Evolutionary conservation across 2,888 invertebrate genomes (phyloP), one percentile per base, ranked within the genome.

Genomic region (Drosophila histrio): DNA sequence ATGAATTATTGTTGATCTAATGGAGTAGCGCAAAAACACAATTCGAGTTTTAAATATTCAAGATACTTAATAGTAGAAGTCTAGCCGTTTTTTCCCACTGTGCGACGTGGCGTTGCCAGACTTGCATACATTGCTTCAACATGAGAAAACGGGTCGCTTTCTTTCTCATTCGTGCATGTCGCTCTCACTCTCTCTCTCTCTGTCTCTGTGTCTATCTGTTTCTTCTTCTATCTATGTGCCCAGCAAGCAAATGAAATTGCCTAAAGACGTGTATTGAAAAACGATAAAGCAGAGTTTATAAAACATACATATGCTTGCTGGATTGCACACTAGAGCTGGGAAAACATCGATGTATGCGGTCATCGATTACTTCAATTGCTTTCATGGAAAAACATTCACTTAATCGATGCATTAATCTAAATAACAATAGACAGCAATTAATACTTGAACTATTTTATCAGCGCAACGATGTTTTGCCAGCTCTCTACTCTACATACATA

Each of bases 221-320:
- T 19, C 38, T 21, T 21, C 19, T 19, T 9, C 22, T 22, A 28
- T 26, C 43, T 28, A 15, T 56, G 34, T 44, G 26, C 30, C 15
- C 32, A 64, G 64, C 56, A 63, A 56, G 75, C 70, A 46, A 56
- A 58, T 68, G 38, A 22, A 19, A 11, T 22, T 28, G 41, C 21
- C 6, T 13, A 21, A 22, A n/a, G 3, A 32, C 3, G 30, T n/a
- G n/a, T 13, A 32, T 17, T 17, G 36, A 36, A 9, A 9, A 17
- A 17, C 9, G 17, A 36, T 36, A 9, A 36, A 8, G 34, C 15
- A 7, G 34, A 15, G 7, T 15, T 32, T 13, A 13, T 0, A 32
- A 13, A 15, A 13, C n/a, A 30, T n/a, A n/a, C 34, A 24, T 15
- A 2, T 17, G 44, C 44, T 44, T 44, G 46, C 46, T 46, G 46